Base-by-base conservation (phyloP, 2,888 invertebrate species). In the Dolichopus griseipennis region DNA sequence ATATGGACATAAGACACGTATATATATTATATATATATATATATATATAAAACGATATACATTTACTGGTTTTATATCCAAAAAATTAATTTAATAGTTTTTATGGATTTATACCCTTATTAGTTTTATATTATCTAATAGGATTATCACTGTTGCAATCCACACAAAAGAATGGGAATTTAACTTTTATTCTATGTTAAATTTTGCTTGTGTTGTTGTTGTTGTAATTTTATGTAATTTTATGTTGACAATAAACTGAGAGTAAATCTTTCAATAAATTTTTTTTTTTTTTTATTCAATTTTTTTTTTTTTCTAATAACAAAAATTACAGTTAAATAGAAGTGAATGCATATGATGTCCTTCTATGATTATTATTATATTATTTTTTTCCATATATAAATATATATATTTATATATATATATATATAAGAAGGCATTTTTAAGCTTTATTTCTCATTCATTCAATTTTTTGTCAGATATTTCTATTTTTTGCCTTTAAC, bases 91-190 rank as follows among this genome's bases (percentile, higher is more conserved):
- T 37, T 37, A 37, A 37, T 37, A 37, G 8, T 12, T 12, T 37
- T 52, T 52, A 18, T 52, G 6, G 52, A 52, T 37, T 37, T 37
- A 52, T 52, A 52, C 18, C 52, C 52, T 52, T 52, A 52, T 52
- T 52, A 52, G 52, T 52, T 52, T 52, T 52, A 52, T 18, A 18
- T 52, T 52, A 52, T 52, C 52, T 52, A 52, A 52, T 52, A 52
- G 52, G 52, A 52, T 52, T 52, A 52, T 52, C 52, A 52, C n/a
- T 52, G 9, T 41, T 41, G 41, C 15, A 41, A 9, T n/a, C n/a
- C 9, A 52, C 15, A 52, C n/a, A 52, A 52, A 52, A 52, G 15
- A 52, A 43, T n/a, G n/a, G 15, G n/a, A 52, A 52, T 52, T 18
- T 18, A 52, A 18, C 5, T 27, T 27, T 27, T 27, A 4, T 27